These are phyloP conservation scores for Drosophila siamana DNA, from an alignment of 2,888 invertebrate genomes.

Conservation along the genomic window DNA sequence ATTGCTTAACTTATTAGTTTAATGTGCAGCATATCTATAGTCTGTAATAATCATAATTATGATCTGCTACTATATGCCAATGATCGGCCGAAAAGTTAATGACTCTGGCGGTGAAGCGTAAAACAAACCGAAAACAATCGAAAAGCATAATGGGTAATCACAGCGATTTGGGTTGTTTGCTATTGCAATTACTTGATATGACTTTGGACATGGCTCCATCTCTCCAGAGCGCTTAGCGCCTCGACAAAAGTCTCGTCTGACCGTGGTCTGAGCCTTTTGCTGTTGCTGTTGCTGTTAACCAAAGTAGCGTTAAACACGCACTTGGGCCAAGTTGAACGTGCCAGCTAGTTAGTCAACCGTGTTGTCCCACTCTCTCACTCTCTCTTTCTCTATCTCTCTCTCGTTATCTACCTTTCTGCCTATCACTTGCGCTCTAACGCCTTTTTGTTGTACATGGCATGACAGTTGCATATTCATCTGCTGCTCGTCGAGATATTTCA, in stretches of 20 bases:
- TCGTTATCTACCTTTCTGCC: neutral
- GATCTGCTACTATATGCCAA: slow-evolving; percentile 11
- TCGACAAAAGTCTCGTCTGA: slow-evolving; percentile 21
- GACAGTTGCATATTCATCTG: slow-evolving; percentile 59
- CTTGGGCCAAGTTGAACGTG: slow-evolving; percentile 70
- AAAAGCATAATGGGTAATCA: slow-evolving; percentile 44
- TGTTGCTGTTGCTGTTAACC: slow-evolving; percentile 44
- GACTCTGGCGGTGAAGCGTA: slow-evolving; percentile 62
- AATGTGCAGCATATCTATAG: slow-evolving; percentile 31
- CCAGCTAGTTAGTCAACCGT: slow-evolving; percentile 62
- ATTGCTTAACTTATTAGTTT: slow-evolving; percentile 26
- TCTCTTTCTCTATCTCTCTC: neutral
- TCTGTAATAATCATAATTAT: slow-evolving; percentile 21
- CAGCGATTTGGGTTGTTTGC: slow-evolving; percentile 31
- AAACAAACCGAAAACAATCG: slow-evolving; percentile 27
- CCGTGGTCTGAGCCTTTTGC: slow-evolving; percentile 3
- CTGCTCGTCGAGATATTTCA: slow-evolving; percentile 76
- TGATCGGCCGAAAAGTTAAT: slow-evolving; percentile 54
- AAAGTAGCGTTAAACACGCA: slow-evolving; percentile 79
- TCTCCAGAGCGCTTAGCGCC: slow-evolving; percentile 56
- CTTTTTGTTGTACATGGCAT: slow-evolving; percentile 24
- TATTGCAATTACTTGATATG: slow-evolving; percentile 17
- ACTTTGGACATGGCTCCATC: slow-evolving; percentile 29
- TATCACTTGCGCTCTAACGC: neutral
- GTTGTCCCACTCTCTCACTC: slow-evolving; percentile 22